These are phyloP conservation scores for Gephyroberyx darwinii DNA, from an alignment of 2,797 vertebrate species.

Conservation along the genomic window DNA sequence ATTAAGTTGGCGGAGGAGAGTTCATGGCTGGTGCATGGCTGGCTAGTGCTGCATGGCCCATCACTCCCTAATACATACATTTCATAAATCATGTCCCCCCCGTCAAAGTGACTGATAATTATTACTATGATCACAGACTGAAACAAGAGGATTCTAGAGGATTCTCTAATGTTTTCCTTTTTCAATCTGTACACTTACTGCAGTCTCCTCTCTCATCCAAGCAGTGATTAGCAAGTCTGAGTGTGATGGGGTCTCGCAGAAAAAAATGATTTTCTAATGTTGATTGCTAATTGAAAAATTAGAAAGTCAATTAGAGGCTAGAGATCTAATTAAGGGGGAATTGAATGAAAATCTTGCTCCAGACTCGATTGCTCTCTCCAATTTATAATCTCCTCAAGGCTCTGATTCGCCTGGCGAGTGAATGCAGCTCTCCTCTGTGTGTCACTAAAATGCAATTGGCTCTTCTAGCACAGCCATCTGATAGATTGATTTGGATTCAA, in stretches of 20 bases:
- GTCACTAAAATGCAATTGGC: constrained; percentile 65
- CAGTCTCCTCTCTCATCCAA: constrained; percentile 51
- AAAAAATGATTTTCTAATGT: constrained; percentile 89
- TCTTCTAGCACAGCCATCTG: constrained; percentile 56
- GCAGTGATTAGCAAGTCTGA: constrained; percentile 87
- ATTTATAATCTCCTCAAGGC: constrained; percentile 76
- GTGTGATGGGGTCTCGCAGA: constrained; percentile 80
- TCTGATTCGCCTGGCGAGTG: constrained; percentile 64
- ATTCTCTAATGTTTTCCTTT: constrained; percentile 49
- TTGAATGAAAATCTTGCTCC: constrained; percentile 89
- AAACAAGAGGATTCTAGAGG: constrained; percentile 69
- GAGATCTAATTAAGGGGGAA: constrained; percentile 96
- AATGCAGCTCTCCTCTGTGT: constrained; percentile 53
- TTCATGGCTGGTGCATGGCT: constrained; percentile 37
- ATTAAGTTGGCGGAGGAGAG: constrained; percentile 39
- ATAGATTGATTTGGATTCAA: constrained; percentile 75
- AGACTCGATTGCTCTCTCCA: constrained; percentile 78
- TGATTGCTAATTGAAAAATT: constrained; percentile 99
- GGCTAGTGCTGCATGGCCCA: constrained; percentile 35
- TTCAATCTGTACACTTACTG: constrained; percentile 48
- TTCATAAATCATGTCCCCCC: constrained; percentile 62
- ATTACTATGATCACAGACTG: constrained; percentile 68
- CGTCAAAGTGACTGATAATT: constrained; percentile 66
- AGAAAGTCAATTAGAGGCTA: constrained; percentile 94
- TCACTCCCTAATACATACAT: constrained; percentile 42